Percentiles rank a stretch among this genome's conserved stretches.
phyloP scores from a whole-genome alignment of 2,888 invertebrate genomes.

The Brenthis ino region DNA sequence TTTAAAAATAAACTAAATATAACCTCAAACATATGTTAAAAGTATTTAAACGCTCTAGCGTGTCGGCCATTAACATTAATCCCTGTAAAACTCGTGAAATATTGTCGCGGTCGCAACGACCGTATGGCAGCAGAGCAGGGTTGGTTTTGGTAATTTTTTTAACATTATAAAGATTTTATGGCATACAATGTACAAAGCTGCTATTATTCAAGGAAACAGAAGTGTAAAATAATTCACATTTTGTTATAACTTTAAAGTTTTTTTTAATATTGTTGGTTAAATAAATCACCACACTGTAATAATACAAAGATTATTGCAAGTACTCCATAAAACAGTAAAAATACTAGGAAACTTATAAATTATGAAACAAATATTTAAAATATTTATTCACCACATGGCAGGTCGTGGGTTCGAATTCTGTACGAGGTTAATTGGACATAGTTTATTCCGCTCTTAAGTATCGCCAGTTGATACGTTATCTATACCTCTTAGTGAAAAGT shows the following conservation, averaged over 20 bases:
- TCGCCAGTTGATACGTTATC: no score
- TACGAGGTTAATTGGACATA: no score
- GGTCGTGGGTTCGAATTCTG: no score
- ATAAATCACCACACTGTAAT: no score
- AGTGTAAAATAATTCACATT: constrained; percentile 26
- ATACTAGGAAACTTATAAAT: no score
- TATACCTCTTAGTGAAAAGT: no score
- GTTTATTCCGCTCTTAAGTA: no score
- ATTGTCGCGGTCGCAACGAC: constrained; percentile 41
- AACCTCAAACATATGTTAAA: constrained; percentile 62
- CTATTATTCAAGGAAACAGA: constrained; percentile 62
- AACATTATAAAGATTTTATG: constrained; percentile 62
- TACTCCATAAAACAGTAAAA: no score
- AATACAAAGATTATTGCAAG: no score
- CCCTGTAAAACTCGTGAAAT: constrained; percentile 60
- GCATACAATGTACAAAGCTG: constrained; percentile 49
- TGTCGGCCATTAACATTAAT: constrained; percentile 66
- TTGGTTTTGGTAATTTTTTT: constrained; percentile 50
- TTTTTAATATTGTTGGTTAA: background rate
- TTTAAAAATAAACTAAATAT: constrained; percentile 23
- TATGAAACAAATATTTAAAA: no score
- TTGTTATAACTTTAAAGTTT: constrained; percentile 6
- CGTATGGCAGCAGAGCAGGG: constrained; percentile 45
- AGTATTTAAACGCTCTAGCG: constrained; percentile 46
- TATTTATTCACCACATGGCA: no score